Evolutionary conservation across 2,888 invertebrate species (phyloP).

Genomic region (Noctua pronuba): DNA sequence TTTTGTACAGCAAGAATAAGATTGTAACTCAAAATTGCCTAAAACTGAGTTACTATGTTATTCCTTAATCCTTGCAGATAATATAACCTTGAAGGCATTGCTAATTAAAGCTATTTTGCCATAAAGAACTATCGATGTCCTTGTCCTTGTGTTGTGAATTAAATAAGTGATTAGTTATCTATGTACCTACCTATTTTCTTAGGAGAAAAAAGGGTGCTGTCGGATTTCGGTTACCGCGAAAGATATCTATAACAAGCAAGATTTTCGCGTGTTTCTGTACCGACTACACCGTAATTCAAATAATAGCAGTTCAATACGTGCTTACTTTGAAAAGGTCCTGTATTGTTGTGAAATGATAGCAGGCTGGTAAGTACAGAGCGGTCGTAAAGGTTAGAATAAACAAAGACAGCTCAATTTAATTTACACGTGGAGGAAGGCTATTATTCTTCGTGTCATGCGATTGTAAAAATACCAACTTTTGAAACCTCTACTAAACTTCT

Average conservation of each 20-base stretch:
- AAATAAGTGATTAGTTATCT: neutral
- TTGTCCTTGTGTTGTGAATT: neutral
- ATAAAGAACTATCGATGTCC: neutral
- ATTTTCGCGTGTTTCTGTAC: neutral
- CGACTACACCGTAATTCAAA: neutral
- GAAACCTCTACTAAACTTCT: neutral
- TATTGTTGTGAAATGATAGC: constrained; percentile 38
- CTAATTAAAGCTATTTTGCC: too few relatives aligned
- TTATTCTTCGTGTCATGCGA: neutral
- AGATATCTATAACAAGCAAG: neutral
- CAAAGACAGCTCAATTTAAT: constrained; percentile 36
- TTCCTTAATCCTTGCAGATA: too few relatives aligned
- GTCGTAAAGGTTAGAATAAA: constrained; percentile 44
- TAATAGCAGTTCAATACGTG: constrained; percentile 27
- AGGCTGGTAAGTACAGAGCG: neutral
- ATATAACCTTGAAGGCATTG: neutral
- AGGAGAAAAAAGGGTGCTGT: neutral
- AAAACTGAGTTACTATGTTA: too few relatives aligned
- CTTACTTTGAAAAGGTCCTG: constrained; percentile 49
- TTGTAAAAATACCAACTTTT: constrained; percentile 2
- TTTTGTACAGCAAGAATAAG: too few relatives aligned
- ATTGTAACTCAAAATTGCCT: too few relatives aligned
- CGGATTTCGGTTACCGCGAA: neutral
- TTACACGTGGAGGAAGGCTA: constrained; percentile 24
- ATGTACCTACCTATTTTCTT: neutral